These are phyloP conservation scores for Bubo blakistoni DNA, from an alignment of 2,113 vertebrate species.

Conservation along the genomic window DNA sequence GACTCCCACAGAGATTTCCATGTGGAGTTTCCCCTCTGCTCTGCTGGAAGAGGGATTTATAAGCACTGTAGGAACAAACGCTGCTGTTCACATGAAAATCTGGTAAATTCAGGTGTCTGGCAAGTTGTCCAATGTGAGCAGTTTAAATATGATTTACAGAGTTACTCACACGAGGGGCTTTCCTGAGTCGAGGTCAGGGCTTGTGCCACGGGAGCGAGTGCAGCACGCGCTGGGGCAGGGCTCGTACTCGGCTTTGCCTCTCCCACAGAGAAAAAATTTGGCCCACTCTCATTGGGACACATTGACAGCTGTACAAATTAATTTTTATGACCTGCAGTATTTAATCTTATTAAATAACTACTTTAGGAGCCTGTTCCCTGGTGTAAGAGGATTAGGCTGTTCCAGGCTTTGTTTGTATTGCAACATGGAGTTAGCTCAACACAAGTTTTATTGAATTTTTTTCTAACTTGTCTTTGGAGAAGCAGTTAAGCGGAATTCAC, in stretches of 20 bases:
- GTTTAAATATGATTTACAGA: too few relatives aligned
- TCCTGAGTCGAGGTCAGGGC: background rate
- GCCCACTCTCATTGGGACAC: background rate
- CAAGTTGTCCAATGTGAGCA: rapidly evolving
- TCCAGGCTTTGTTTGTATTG: conserved; percentile 15
- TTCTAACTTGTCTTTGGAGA: background rate
- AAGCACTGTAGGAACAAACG: rapidly evolving
- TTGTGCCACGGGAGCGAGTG: rapidly evolving
- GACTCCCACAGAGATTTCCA: rapidly evolving
- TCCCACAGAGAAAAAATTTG: too few relatives aligned
- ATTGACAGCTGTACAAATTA: background rate
- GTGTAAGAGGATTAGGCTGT: conserved; percentile 40
- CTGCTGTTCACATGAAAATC: background rate
- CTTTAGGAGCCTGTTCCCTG: background rate
- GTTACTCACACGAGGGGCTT: background rate
- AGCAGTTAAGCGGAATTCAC: background rate
- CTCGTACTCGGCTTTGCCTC: background rate
- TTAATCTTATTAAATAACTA: conserved; percentile 53
- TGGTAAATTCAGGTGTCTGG: background rate
- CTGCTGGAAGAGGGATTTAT: background rate
- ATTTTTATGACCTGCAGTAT: background rate
- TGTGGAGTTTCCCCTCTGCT: background rate
- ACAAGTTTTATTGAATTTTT: background rate
- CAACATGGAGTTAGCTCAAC: background rate
- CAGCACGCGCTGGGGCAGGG: background rate